A percentile compares a stretch with the other conserved stretches of the same genome.
These are phyloP conservation scores for Zootoca vivipara DNA, from an alignment of 2,113 vertebrate species.

Conservation along the genomic window DNA sequence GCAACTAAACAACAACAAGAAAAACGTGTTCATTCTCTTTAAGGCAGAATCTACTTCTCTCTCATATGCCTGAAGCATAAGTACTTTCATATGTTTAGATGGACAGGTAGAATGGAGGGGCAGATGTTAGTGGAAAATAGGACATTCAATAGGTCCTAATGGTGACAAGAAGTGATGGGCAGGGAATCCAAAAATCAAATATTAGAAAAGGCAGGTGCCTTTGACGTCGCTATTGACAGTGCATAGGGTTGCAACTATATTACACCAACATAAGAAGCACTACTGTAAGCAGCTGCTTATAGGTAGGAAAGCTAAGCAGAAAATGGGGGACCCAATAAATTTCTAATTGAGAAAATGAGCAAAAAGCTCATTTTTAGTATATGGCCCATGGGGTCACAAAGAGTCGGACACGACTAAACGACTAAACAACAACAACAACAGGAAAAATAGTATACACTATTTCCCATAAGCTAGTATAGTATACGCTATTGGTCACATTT, in stretches of 20 bases:
- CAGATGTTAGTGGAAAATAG: too few relatives aligned
- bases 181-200: not conserved
- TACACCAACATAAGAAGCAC: not conserved
- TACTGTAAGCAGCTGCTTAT: not conserved
- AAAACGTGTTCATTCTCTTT: not conserved
- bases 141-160: not conserved
- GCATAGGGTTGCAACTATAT: not conserved
- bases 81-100: not conserved
- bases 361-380: too few relatives aligned
- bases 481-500: too few relatives aligned
- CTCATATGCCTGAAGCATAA: not conserved
- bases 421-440: too few relatives aligned
- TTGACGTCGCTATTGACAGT: not conserved
- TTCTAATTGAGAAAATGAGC: too few relatives aligned
- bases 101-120: too few relatives aligned
- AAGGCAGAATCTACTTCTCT: not conserved
- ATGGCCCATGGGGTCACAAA: too few relatives aligned
- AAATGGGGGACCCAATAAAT: too few relatives aligned
- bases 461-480: too few relatives aligned
- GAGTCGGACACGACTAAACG: too few relatives aligned
- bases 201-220: not conserved
- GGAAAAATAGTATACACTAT: too few relatives aligned
- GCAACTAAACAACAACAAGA: too few relatives aligned
- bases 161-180: not conserved
- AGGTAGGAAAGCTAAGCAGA: not conserved